These are phyloP conservation scores for Scortum barcoo DNA, from an alignment of 2,113 vertebrate genomes.

Conservation along the genomic window DNA sequence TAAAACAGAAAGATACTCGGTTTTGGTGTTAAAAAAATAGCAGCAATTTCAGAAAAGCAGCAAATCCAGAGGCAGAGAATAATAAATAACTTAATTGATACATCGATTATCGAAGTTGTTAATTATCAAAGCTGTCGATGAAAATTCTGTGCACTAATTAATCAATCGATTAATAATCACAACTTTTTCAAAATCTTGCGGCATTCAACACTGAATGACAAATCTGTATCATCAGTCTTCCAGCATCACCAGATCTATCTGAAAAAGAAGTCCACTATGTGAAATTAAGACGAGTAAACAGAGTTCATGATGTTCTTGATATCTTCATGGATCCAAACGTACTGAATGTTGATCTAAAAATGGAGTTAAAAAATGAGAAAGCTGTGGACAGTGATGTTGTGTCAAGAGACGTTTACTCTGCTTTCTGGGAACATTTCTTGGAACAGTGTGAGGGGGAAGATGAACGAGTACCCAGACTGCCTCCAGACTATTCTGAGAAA, in stretches of 20 bases:
- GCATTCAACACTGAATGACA: constrained; percentile 14
- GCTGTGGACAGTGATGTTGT: constrained; percentile 38
- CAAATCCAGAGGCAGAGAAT: background rate
- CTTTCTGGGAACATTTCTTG: constrained; percentile 51
- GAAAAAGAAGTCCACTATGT: constrained; percentile 31
- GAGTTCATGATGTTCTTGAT: constrained; percentile 30
- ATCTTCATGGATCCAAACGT: constrained; percentile 28
- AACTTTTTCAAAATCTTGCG: background rate
- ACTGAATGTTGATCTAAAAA: constrained; percentile 22
- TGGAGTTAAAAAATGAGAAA: constrained; percentile 17
- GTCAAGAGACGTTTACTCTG: constrained; percentile 30
- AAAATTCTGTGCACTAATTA: background rate
- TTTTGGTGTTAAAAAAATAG: too few species aligned
- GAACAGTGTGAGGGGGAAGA: constrained; percentile 47
- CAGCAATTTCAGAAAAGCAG: background rate
- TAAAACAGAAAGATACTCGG: too few species aligned
- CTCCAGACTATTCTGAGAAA: constrained; percentile 22
- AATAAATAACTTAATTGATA: background rate
- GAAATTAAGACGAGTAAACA: constrained; percentile 33
- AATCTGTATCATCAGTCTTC: constrained; percentile 15
- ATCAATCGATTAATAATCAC: background rate
- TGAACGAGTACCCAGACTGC: constrained; percentile 23
- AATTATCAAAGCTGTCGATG: too few species aligned
- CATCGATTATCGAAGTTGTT: background rate
- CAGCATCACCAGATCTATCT: constrained; percentile 6